Evolutionary conservation across 2,113 vertebrate genomes (phyloP).

Genomic region (Carassius carassius): DNA sequence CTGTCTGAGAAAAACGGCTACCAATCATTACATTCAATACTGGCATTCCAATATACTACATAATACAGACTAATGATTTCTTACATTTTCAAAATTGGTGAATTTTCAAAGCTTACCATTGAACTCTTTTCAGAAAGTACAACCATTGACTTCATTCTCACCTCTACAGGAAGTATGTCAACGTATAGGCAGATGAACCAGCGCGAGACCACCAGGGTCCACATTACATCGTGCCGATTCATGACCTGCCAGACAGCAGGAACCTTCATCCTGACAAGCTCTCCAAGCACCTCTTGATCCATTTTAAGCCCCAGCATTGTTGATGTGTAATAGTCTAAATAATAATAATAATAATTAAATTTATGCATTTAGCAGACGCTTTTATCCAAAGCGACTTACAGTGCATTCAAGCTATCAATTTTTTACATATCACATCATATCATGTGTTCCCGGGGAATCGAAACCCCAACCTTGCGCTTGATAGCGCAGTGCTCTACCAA

Average conservation of each 20-base stretch:
- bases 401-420: too few relatives aligned
- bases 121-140: background rate
- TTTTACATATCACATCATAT: too few relatives aligned
- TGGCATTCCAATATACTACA: background rate
- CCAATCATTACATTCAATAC: background rate
- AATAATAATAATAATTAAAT: background rate
- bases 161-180: constrained; percentile 93
- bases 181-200: constrained; percentile 98
- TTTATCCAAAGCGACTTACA: too few relatives aligned
- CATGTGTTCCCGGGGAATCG: too few relatives aligned
- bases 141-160: constrained; percentile 59
- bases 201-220: constrained; percentile 89
- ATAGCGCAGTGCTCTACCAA: too few relatives aligned
- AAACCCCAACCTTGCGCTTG: too few relatives aligned
- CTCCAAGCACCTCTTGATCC: constrained; percentile 91
- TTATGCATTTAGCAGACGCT: too few relatives aligned
- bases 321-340: constrained; percentile 87
- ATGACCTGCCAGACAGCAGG: constrained; percentile 87
- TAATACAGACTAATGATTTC: background rate
- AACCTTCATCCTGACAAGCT: constrained; percentile 87
- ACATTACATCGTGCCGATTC: constrained; percentile 84
- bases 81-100: background rate
- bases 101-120: background rate
- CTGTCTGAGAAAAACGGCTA: constrained; percentile 76
- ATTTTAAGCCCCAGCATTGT: constrained; percentile 90